Base-by-base conservation (phyloP, 2,888 invertebrate species). In the Lottia scabra region DNA sequence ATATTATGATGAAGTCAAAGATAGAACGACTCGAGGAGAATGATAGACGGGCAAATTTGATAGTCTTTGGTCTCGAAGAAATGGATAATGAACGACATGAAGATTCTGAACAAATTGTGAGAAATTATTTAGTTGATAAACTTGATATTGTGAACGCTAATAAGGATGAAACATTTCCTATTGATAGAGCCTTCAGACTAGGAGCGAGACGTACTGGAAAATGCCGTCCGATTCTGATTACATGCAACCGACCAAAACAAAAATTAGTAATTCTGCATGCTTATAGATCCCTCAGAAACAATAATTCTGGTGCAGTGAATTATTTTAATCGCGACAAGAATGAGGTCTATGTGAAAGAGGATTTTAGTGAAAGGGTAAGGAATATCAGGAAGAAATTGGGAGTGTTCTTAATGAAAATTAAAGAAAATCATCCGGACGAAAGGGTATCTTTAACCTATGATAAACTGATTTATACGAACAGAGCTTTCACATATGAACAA, bases 371-470 rank as follows among this genome's bases (percentile, higher is more conserved):
- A 56, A 56, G 56, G 12, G 56, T 19, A 56, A 56, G 56, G 23
- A 56, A 56, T 5, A 19, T n/a, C 13, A 56, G 56, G 13, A 56
- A 56, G 56, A 56, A 56, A 23, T 23, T 56, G n/a, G 56, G 56
- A 23, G 23, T 56, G 23, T 56, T n/a, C 13, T 56, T 56, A 56
- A 56, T 56, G 56, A 56, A 56, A 23, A 56, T 56, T n/a, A 56
- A 56, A 23, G 56, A 56, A 56, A 56, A 12, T 23, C 6, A n/a
- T n/a, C 56, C 56, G 56, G 23, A 56, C 10, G 56, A 56, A 23
- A 56, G 56, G 23, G 23, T 56, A 56, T 56, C 56, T n/a, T 56
- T 56, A 56, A 56, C 23, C 56, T 56, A 56, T n/a, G 56, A 56
- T 56, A 56, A 56, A 56, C 56, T 56, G n/a, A 56, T 56, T 8